These are phyloP conservation scores for Embiotoca jacksoni DNA, from an alignment of 2,113 vertebrate species.

Conservation along the genomic window DNA sequence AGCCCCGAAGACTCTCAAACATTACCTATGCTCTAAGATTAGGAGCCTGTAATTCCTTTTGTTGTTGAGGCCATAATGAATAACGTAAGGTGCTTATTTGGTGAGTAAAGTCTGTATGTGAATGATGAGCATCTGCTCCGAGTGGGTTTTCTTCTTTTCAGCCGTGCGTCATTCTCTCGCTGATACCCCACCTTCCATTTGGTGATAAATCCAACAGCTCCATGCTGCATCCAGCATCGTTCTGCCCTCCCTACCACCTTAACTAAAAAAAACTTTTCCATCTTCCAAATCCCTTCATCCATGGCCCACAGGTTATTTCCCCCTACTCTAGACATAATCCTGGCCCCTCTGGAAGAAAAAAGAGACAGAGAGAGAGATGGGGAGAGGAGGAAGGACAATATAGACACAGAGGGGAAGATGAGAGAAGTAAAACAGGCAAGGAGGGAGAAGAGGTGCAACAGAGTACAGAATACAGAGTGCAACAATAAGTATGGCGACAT, in stretches of 20 bases:
- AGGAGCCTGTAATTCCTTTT: constrained; percentile 45
- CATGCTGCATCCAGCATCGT: constrained; percentile 34
- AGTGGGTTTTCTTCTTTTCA: constrained; percentile 53
- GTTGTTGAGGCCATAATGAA: constrained; percentile 41
- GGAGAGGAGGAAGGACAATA: constrained; percentile 28
- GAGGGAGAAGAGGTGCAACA: constrained; percentile 9
- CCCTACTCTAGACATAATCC: constrained; percentile 66
- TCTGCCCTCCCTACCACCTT: constrained; percentile 41
- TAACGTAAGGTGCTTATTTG: constrained; percentile 45
- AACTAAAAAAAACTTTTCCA: constrained; percentile 48
- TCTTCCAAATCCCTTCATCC: constrained; percentile 71
- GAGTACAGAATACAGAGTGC: constrained; percentile 23
- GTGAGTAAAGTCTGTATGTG: constrained; percentile 25
- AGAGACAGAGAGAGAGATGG: constrained; percentile 11
- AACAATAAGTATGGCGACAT: constrained; percentile 36
- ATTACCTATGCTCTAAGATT: constrained; percentile 37
- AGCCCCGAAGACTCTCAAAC: constrained; percentile 24
- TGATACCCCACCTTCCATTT: constrained; percentile 37
- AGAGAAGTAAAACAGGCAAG: constrained; percentile 10
- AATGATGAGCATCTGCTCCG: constrained; percentile 47
- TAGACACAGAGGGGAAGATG: constrained; percentile 27
- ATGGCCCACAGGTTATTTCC: constrained; percentile 69
- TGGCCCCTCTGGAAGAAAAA: constrained; percentile 48
- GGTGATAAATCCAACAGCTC: constrained; percentile 48
- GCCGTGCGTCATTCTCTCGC: constrained; percentile 44